These are phyloP conservation scores for Marronus borbonicus DNA, from an alignment of 2,888 invertebrate genomes.

Conservation along the genomic window DNA sequence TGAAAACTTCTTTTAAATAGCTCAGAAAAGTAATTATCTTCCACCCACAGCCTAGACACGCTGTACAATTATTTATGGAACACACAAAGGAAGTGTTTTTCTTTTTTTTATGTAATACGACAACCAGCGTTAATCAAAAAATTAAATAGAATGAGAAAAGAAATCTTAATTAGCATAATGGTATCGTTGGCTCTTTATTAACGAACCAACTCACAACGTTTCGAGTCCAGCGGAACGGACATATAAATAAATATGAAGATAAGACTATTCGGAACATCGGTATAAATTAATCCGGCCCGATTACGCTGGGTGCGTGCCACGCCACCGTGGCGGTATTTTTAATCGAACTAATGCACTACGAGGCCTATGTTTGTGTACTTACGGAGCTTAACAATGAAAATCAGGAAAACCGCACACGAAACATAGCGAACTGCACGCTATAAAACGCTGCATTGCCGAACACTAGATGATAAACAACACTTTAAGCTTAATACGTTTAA, in stretches of 20 bases:
- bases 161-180: slow-evolving; percentile 10
- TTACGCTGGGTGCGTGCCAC: background rate
- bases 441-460: background rate
- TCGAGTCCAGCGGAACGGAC: background rate
- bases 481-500: slow-evolving; percentile 34
- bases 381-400: slow-evolving; percentile 30
- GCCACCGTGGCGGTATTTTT: slow-evolving; percentile 7
- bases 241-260: background rate
- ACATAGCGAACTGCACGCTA: background rate
- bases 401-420: slow-evolving; percentile 29
- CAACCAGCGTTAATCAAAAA: background rate
- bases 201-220: background rate
- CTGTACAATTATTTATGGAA: no score
- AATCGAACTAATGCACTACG: slow-evolving; percentile 29
- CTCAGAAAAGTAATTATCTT: no score
- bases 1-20: no score
- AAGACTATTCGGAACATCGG: background rate
- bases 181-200: background rate
- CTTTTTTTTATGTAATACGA: no score
- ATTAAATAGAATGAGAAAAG: background rate
- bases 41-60: no score
- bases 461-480: slow-evolving; percentile 24
- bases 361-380: slow-evolving; percentile 1
- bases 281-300: slow-evolving; percentile 21
- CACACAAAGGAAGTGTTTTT: no score